These are phyloP conservation scores for Synergus itoensis DNA, from an alignment of 2,888 invertebrate species.

Conservation along the genomic window DNA sequence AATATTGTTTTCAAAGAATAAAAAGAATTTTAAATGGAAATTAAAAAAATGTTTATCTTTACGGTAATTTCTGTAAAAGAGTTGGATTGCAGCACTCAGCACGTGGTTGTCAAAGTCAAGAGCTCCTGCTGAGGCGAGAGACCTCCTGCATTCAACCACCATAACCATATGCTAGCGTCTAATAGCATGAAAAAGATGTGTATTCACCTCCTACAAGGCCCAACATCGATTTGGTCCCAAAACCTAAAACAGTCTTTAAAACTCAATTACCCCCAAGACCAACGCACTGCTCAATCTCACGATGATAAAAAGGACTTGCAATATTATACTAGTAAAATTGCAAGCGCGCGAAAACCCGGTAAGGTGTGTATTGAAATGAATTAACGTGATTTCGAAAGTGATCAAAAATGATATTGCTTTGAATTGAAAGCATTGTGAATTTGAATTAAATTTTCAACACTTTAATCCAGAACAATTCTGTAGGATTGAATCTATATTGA, in stretches of 20 bases:
- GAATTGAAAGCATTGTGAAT: too few species aligned
- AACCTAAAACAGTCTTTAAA: not conserved
- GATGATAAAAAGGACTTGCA: not conserved
- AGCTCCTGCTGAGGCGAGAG: conserved; percentile 65
- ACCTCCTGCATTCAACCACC: conserved; percentile 65
- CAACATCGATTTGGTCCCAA: conserved; percentile 12
- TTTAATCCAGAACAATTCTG: too few species aligned
- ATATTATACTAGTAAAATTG: not conserved
- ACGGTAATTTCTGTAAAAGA: not conserved
- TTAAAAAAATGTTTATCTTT: not conserved
- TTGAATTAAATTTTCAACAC: too few species aligned
- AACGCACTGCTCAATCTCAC: conserved; percentile 1
- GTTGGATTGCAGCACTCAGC: conserved; percentile 9
- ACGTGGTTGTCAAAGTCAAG: conserved; percentile 14
- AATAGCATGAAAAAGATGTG: conserved; percentile 26
- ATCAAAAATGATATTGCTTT: too few species aligned
- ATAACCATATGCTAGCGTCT: conserved; percentile 60
- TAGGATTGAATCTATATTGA: too few species aligned
- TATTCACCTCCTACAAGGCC: conserved; percentile 24
- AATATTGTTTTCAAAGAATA: too few species aligned
- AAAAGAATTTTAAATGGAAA: not conserved
- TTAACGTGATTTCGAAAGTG: too few species aligned
- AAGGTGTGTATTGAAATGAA: too few species aligned
- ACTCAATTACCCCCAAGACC: not conserved
- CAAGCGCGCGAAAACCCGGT: too few species aligned